Evolutionary conservation across 2,113 vertebrate genomes (phyloP), one percentile per base, ranked within the genome.

Genomic region (Scortum barcoo): DNA sequence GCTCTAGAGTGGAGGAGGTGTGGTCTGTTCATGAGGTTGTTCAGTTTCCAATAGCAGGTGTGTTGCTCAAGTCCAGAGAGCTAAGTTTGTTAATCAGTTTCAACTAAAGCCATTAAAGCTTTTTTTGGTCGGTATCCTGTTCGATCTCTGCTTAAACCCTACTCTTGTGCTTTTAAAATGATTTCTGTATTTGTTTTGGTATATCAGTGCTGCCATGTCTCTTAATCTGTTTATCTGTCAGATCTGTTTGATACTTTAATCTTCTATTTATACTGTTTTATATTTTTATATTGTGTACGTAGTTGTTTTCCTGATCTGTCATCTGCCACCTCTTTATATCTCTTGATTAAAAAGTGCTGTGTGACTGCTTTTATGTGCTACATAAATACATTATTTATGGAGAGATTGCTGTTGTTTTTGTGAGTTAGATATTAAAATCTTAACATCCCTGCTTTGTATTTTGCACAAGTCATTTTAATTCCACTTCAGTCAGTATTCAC

Each of bases 401-500:
- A 40, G 73, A 57, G 22, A 67, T 66, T 10, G 6, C 13, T 30
- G 17, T 50, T 65, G 36, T 46, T 63, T 24, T 60, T 50, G 40
- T 62, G 62, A 57, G 48, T 66, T 12, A 36, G 28, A 58, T 60
- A 72, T 58, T 57, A 60, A 54, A 78, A 30, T 16, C 14, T 63
- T 24, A 33, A 78, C 60, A 42, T 66, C 40, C 16, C 40, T 44
- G 36, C 69, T 30, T 66, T 66, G 26, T 62, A 20, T 69, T 86
- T 85, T 33, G 24, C 66, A 69, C 46, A 19, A 78, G 36, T n/a
- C 24, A 38, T 81, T 80, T 78, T 77, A 38, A 68, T 78, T 78
- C 40, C 17, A 3, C 19, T 63, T 79, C 67, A 40, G n/a, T 84
- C 57, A 36, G 46, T 42, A 62, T 12, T 7, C 44, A 8, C 24